Conservation (phyloP, 2,888 invertebrate species). For the Isoperla grammatica region DNA sequence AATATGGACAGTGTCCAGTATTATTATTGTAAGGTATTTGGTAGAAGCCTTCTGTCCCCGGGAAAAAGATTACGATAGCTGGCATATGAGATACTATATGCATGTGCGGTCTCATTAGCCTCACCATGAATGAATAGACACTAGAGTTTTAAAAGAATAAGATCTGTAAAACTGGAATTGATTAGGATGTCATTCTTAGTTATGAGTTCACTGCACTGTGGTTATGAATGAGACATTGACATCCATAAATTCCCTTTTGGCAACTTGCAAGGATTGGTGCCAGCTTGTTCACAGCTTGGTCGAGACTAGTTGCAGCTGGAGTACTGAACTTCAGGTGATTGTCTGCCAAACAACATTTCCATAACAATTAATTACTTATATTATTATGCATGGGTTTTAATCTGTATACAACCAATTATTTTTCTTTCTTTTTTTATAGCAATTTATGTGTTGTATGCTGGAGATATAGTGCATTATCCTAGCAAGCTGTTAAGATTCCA, state of each 20-base stretch:
- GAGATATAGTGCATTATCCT: slow-evolving; percentile 26
- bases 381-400: slow-evolving; percentile 24
- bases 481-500: not conserved
- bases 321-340: slow-evolving; percentile 70
- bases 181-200: slow-evolving; percentile 34
- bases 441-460: slow-evolving; percentile 28
- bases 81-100: too few relatives aligned
- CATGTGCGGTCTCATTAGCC: too few relatives aligned
- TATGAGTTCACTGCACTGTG: not conserved
- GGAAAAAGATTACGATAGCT: too few relatives aligned
- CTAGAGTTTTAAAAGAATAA: slow-evolving; percentile 17
- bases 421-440: slow-evolving; percentile 22
- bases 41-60: too few relatives aligned
- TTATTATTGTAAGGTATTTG: too few relatives aligned
- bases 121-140: too few relatives aligned
- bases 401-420: slow-evolving; percentile 3
- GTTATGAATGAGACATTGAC: slow-evolving; percentile 20
- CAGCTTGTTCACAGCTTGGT: slow-evolving; percentile 80
- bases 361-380: slow-evolving; percentile 19
- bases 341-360: slow-evolving; percentile 36
- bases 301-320: slow-evolving; percentile 78
- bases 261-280: slow-evolving; percentile 65
- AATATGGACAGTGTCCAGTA: too few relatives aligned
- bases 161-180: slow-evolving; percentile 33
- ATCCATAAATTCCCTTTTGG: slow-evolving; percentile 31